Conservation (phyloP, 2,888 invertebrate species). For the Myathropa florea region DNA sequence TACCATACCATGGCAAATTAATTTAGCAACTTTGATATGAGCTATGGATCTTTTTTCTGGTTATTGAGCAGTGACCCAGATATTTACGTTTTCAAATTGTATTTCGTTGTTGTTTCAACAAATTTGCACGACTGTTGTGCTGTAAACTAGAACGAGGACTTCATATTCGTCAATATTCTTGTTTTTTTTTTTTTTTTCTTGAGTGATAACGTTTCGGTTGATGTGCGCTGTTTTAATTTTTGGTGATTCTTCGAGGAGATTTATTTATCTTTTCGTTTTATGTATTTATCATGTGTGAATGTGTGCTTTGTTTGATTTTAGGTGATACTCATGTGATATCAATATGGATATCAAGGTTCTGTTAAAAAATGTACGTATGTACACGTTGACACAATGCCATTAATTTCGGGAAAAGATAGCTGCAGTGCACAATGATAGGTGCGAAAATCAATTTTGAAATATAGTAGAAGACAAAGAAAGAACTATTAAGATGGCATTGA, state of each 20-base stretch:
- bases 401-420: too few relatives aligned
- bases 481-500: too few relatives aligned
- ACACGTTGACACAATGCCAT: too few relatives aligned
- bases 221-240: conserved; percentile 17
- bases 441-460: too few relatives aligned
- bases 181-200: conserved; percentile 7
- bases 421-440: too few relatives aligned
- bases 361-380: background rate
- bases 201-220: conserved; percentile 15
- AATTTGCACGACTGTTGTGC: conserved; percentile 34
- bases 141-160: conserved; percentile 63
- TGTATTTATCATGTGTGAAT: background rate
- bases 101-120: conserved; percentile 31
- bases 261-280: background rate
- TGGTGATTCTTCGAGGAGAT: conserved; percentile 9
- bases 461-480: too few relatives aligned
- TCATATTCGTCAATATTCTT: background rate
- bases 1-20: conserved; percentile 47
- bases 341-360: background rate
- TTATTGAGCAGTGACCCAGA: conserved; percentile 62
- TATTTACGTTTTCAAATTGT: conserved; percentile 6
- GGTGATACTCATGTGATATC: background rate
- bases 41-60: conserved; percentile 44
- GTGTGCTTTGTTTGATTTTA: background rate
- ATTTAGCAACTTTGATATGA: conserved; percentile 38